phyloP scores from a whole-genome alignment of 2,113 vertebrate species.

The Lucifuga dentata region DNA sequence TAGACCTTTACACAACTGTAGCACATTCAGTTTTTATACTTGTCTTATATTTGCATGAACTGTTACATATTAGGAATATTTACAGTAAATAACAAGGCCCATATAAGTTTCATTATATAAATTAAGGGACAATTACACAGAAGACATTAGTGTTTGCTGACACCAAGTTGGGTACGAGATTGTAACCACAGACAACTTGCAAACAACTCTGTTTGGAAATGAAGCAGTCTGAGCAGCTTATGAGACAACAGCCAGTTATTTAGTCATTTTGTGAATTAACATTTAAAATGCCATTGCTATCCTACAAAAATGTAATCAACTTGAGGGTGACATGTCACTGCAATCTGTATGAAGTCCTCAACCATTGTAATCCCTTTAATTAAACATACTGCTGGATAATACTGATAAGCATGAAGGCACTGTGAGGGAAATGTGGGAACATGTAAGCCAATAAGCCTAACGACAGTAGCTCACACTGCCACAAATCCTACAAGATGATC shows the following conservation, averaged over 20 bases:
- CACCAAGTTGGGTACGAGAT: slow-evolving; percentile 38
- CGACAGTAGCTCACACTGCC: slow-evolving; percentile 59
- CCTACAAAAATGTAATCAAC: slow-evolving; percentile 27
- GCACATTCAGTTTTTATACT: slow-evolving; percentile 42
- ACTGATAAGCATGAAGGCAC: slow-evolving; percentile 80
- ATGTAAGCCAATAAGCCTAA: slow-evolving; percentile 54
- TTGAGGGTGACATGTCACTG: slow-evolving; percentile 26
- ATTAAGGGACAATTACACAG: slow-evolving; percentile 56
- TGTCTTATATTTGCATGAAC: slow-evolving; percentile 54
- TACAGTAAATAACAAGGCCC: slow-evolving; percentile 67
- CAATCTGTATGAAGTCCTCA: slow-evolving; percentile 10
- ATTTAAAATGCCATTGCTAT: slow-evolving; percentile 27
- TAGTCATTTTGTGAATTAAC: slow-evolving; percentile 31
- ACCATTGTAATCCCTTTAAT: slow-evolving; percentile 45
- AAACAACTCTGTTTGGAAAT: slow-evolving; percentile 55
- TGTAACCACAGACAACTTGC: slow-evolving; percentile 45
- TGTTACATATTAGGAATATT: slow-evolving; percentile 60
- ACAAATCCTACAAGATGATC: slow-evolving; percentile 49
- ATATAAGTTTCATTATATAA: slow-evolving; percentile 58
- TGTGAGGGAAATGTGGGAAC: slow-evolving; percentile 61
- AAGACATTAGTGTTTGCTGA: slow-evolving; percentile 50
- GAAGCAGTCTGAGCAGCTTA: slow-evolving; percentile 18
- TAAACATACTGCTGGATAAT: slow-evolving; percentile 44
- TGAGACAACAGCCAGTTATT: slow-evolving; percentile 16
- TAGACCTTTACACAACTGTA: slow-evolving; percentile 36